Conservation (phyloP, 92 coral and sea anemone genomes). For the Palythoa grandis region DNA sequence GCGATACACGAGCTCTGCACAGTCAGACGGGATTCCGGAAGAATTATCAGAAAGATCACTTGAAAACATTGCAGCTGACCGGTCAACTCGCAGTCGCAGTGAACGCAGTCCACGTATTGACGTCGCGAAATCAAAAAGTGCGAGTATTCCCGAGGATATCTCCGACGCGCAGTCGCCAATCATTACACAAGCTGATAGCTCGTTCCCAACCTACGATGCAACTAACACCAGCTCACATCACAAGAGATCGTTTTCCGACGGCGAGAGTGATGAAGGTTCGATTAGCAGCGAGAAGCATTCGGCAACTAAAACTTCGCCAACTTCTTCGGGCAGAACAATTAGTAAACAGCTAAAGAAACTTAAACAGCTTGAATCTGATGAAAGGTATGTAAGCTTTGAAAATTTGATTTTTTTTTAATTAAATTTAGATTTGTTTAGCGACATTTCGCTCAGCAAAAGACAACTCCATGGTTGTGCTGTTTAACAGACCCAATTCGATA, state of each 20-base stretch:
- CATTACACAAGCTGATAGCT: conserved; percentile 60
- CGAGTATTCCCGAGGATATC: conserved; percentile 79
- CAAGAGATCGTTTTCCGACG: conserved; percentile 85
- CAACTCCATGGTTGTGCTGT: not conserved
- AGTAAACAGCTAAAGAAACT: conserved; percentile 82
- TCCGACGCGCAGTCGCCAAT: conserved; percentile 76
- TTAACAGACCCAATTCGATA: no score
- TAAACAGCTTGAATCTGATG: conserved; percentile 74
- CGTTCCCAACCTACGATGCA: conserved; percentile 73
- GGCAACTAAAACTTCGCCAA: conserved; percentile 71
- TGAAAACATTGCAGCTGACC: conserved; percentile 55
- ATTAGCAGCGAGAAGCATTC: conserved; percentile 55
- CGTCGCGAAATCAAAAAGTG: conserved; percentile 51
- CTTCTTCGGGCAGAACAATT: conserved; percentile 77
- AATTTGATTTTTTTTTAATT: not conserved
- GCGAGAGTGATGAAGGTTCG: conserved; percentile 88
- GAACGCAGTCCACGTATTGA: conserved; percentile 40
- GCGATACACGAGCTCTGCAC: conserved; percentile 47
- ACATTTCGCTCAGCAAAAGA: not conserved
- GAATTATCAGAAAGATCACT: conserved; percentile 45
- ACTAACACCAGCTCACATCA: conserved; percentile 51
- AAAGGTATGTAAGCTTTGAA: conserved; percentile 54
- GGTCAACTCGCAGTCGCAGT: conserved; percentile 57
- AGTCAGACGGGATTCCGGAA: conserved; percentile 53
- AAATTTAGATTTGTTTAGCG: not conserved